Conservation (phyloP, 2,113 vertebrate species). For the Alosa alosa region DNA sequence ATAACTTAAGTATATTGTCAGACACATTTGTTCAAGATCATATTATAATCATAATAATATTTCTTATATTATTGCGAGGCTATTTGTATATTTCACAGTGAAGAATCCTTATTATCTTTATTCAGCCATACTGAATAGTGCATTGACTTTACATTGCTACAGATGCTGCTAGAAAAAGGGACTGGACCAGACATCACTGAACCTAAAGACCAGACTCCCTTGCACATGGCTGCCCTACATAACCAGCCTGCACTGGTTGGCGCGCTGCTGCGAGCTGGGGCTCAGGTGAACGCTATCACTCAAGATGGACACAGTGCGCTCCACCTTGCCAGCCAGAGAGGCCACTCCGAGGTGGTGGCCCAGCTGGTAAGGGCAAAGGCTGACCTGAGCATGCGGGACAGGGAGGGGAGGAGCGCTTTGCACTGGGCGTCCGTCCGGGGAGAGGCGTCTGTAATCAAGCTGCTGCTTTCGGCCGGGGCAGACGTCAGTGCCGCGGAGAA, state of each 20-base stretch:
- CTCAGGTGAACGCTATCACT: slow-evolving; percentile 63
- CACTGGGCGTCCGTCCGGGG: slow-evolving; percentile 67
- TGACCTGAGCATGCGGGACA: slow-evolving; percentile 62
- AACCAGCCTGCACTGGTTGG: slow-evolving; percentile 52
- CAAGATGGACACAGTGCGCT: slow-evolving; percentile 66
- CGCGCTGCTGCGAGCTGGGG: slow-evolving; percentile 63
- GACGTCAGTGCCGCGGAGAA: slow-evolving; percentile 66
- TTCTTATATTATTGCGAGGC: not conserved
- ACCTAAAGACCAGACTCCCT: slow-evolving; percentile 60
- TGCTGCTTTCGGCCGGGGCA: slow-evolving; percentile 66
- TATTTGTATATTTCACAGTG: not conserved
- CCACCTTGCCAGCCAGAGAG: slow-evolving; percentile 65
- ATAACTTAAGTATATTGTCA: not conserved
- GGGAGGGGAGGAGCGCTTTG: slow-evolving; percentile 66
- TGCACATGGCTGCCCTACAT: slow-evolving; percentile 67
- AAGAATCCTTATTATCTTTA: not conserved
- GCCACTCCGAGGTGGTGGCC: slow-evolving; percentile 55
- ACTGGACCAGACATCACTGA: slow-evolving; percentile 64
- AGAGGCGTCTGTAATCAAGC: slow-evolving; percentile 54
- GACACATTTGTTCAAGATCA: not conserved
- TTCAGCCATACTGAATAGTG: not conserved
- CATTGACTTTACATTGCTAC: not conserved
- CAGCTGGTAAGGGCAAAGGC: slow-evolving; percentile 66
- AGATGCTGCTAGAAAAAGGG: slow-evolving; percentile 63
- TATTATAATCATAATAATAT: not conserved